Conservation (phyloP, 2,888 invertebrate species). For the Caenorhabditis drosophilae region DNA sequence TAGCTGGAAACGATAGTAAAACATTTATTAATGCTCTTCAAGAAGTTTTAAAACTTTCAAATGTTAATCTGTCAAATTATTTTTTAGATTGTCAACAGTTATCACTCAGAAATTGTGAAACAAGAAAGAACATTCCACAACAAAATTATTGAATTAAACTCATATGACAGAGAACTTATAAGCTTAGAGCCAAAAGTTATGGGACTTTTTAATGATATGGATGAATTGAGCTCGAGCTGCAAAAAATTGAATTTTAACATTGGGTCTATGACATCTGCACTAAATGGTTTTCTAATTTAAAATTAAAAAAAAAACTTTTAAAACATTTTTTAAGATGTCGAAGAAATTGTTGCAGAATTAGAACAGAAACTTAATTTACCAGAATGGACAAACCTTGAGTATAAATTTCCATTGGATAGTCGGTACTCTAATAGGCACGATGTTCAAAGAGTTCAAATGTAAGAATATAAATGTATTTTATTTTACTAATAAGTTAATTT, state of each 20-base stretch:
- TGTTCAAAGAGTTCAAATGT: conserved; percentile 42
- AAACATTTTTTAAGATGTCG: conserved; percentile 21
- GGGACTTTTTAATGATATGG: conserved; percentile 32
- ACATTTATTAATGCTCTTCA: conserved; percentile 30
- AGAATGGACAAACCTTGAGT: conserved; percentile 36
- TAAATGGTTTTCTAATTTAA: conserved; percentile 15
- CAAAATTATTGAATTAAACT: conserved; percentile 30
- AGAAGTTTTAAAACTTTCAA: conserved; percentile 13
- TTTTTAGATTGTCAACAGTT: conserved; percentile 22
- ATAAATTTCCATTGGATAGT: conserved; percentile 36
- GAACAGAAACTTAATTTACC: conserved; percentile 38
- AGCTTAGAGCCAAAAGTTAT: conserved; percentile 33
- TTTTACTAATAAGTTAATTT: not conserved
- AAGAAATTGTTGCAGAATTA: conserved; percentile 29
- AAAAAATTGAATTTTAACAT: conserved; percentile 33
- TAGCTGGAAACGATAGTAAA: conserved; percentile 27
- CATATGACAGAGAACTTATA: conserved; percentile 31
- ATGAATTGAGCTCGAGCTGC: conserved; percentile 25
- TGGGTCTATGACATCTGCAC: conserved; percentile 30
- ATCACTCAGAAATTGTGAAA: conserved; percentile 26
- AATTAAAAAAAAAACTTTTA: not conserved
- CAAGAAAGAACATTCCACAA: conserved; percentile 32
- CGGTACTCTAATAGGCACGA: conserved; percentile 35
- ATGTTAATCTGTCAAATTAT: not conserved
- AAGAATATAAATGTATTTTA: not conserved